These are phyloP conservation scores for Porphyrio hochstetteri DNA, from an alignment of 2,113 vertebrate species.

Conservation along the genomic window DNA sequence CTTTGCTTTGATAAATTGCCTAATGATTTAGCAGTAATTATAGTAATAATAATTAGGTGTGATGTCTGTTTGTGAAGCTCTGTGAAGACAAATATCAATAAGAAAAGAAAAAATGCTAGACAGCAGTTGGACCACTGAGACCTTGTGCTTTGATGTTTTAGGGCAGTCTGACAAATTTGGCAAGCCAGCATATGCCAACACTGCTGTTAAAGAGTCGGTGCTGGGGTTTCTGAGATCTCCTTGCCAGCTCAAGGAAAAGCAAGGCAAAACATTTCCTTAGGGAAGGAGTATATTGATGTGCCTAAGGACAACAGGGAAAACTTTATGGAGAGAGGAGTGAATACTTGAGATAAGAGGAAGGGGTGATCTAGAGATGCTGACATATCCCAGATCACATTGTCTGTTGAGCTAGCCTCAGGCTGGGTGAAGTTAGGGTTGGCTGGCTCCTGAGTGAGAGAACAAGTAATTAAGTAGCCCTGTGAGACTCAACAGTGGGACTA, in stretches of 20 bases:
- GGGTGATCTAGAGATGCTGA: not conserved
- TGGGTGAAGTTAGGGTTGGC: not conserved
- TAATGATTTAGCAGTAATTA: not conserved
- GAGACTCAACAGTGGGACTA: not conserved
- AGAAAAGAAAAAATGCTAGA: not conserved
- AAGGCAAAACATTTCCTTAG: not conserved
- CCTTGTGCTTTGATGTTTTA: not conserved
- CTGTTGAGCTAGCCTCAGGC: not conserved
- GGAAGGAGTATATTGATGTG: not conserved
- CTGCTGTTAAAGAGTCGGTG: not conserved
- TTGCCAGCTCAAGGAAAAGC: not conserved
- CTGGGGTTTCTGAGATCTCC: not conserved
- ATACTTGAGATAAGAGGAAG: not conserved
- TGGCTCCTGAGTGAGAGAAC: not conserved
- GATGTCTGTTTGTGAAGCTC: not conserved
- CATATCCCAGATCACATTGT: not conserved
- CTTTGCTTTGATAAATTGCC: not conserved
- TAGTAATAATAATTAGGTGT: not conserved
- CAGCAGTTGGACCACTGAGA: not conserved
- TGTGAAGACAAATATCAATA: not conserved
- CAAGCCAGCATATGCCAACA: not conserved
- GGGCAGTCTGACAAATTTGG: not conserved
- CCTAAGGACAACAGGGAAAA: not conserved
- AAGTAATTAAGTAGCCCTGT: not conserved
- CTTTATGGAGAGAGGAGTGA: not conserved